Evolutionary conservation across 2,797 vertebrate genomes (phyloP).

Genomic region (Coregonus suidteri): DNA sequence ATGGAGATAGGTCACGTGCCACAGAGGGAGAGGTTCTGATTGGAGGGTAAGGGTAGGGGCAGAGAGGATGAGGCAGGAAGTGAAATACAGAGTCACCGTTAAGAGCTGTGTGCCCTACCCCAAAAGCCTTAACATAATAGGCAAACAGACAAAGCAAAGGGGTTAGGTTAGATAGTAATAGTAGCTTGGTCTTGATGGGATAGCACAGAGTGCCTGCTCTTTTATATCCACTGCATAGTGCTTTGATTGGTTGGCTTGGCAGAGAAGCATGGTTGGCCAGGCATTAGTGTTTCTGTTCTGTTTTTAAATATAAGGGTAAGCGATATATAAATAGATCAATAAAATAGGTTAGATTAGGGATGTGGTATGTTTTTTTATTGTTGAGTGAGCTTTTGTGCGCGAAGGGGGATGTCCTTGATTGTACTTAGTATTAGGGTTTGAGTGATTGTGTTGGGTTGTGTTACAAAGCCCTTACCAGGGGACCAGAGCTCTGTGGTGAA

Average conservation of each 20-base stretch:
- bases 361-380: background rate
- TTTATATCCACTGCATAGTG: too few relatives aligned
- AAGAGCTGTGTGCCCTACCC: slow-evolving; percentile 12
- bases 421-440: background rate
- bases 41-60: background rate
- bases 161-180: too few relatives aligned
- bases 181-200: too few relatives aligned
- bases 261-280: too few relatives aligned
- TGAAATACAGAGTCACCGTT: background rate
- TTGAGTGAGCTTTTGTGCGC: background rate
- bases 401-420: background rate
- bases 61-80: background rate
- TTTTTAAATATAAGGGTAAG: too few relatives aligned
- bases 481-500: background rate
- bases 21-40: background rate
- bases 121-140: background rate
- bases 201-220: too few relatives aligned
- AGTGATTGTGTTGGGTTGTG: background rate
- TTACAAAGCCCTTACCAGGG: too few relatives aligned
- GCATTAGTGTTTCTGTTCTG: too few relatives aligned
- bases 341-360: background rate
- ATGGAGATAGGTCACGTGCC: slow-evolving; percentile 26
- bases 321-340: too few relatives aligned
- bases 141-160: background rate
- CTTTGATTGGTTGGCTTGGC: too few relatives aligned